Conservation (phyloP, 2,888 invertebrate species). For the Harmothoe impar region DNA sequence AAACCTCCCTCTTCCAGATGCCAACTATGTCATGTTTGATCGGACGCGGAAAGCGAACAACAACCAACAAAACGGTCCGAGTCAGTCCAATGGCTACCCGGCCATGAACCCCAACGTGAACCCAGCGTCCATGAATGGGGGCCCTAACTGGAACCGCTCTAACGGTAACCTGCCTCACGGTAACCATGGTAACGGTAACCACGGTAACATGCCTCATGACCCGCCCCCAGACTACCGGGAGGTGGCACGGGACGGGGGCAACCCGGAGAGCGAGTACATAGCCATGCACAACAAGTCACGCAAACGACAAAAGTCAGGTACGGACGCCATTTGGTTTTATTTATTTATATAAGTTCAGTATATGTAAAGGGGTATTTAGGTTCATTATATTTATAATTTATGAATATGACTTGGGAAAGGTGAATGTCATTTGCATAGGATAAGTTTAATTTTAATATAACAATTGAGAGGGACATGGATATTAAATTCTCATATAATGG, state of each 20-base stretch:
- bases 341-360: no score
- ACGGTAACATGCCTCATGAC: constrained; percentile 15
- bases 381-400: no score
- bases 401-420: no score
- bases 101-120: no score
- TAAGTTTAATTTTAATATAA: no score
- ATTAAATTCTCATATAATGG: no score
- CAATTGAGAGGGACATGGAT: no score
- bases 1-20: constrained; percentile 47
- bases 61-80: background rate
- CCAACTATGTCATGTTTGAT: constrained; percentile 61
- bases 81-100: constrained; percentile 13
- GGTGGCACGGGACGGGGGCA: background rate
- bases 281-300: constrained; percentile 44
- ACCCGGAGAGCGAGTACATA: constrained; percentile 33
- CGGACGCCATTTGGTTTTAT: no score
- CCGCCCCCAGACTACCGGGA: constrained; percentile 52
- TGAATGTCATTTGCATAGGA: no score
- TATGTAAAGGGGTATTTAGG: no score
- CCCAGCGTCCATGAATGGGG: constrained; percentile 54
- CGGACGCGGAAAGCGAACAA: background rate
- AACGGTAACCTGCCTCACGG: constrained; percentile 21
- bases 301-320: constrained; percentile 49
- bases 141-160: constrained; percentile 43
- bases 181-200: no score